phyloP scores from a whole-genome alignment of 2,113 vertebrate species.

The Peromyscus californicus region DNA sequence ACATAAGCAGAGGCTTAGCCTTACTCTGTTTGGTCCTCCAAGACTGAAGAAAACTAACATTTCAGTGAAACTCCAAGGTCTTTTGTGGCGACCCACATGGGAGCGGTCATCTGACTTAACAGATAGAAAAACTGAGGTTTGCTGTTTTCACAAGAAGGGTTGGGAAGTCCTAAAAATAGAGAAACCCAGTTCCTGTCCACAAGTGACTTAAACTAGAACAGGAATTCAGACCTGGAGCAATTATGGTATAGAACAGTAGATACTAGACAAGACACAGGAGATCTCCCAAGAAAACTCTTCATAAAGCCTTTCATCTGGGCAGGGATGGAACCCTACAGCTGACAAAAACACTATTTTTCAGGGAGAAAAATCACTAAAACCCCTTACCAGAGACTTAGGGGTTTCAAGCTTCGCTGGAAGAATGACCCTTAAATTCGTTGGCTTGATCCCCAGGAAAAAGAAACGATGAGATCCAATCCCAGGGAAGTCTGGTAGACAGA shows the following conservation, averaged over 20 bases:
- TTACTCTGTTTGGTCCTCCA: not conserved
- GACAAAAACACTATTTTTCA: not conserved
- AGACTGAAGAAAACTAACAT: accelerated
- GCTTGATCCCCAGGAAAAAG: not conserved
- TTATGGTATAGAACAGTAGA: not conserved
- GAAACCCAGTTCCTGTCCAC: not conserved
- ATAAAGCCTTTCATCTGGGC: not conserved
- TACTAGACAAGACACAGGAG: not conserved
- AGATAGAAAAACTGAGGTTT: not conserved
- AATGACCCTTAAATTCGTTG: not conserved
- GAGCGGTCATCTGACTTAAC: not conserved
- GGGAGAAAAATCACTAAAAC: not conserved
- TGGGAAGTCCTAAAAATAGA: not conserved
- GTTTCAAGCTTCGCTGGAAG: not conserved
- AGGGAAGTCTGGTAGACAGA: not conserved
- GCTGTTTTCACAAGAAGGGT: not conserved
- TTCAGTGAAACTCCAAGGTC: not conserved
- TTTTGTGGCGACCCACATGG: not conserved
- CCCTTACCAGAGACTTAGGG: not conserved
- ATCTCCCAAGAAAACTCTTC: not conserved
- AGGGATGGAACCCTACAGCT: not conserved
- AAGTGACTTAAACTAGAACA: not conserved
- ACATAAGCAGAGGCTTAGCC: too few relatives aligned
- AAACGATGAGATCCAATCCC: not conserved
- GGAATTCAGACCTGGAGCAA: not conserved